These are phyloP conservation scores for Latrodectus geometricus DNA, from an alignment of 1,140 invertebrate species.

Conservation along the genomic window DNA sequence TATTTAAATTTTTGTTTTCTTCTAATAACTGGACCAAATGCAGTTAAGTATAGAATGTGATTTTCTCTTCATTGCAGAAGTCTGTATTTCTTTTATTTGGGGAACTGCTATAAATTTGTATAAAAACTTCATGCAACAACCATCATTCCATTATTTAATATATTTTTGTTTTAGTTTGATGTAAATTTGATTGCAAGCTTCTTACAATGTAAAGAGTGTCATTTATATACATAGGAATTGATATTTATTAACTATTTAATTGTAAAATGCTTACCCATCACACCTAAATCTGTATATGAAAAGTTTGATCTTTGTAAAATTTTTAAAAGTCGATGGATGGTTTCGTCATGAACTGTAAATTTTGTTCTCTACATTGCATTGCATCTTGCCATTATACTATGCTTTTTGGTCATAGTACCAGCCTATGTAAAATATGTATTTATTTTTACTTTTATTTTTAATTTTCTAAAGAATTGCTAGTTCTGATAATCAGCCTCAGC, in stretches of 20 bases:
- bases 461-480: slow-evolving; percentile 16
- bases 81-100: neutral
- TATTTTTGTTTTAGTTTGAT: neutral
- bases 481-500: slow-evolving; percentile 5
- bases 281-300: neutral
- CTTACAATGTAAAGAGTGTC: neutral
- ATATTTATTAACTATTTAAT: neutral
- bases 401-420: slow-evolving; percentile 54
- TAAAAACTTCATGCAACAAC: slow-evolving; percentile 5
- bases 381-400: slow-evolving; percentile 13
- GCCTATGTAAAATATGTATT: slow-evolving; percentile 54
- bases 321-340: neutral
- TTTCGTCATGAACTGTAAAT: neutral
- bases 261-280: neutral
- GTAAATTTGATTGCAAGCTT: neutral
- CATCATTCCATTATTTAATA: slow-evolving; percentile 17
- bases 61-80: slow-evolving; percentile 16
- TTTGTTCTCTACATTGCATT: slow-evolving; percentile 2
- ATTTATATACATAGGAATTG: neutral
- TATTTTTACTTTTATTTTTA: slow-evolving; percentile 35
- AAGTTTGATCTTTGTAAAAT: neutral
- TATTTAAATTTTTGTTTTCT: slow-evolving; percentile 29
- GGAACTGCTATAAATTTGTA: slow-evolving; percentile 14
- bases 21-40: slow-evolving; percentile 14
- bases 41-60: neutral